Percentiles rank a stretch among this genome's conserved stretches.
phyloP scores from a whole-genome alignment of 2,888 invertebrate species.

The Arctia plantaginis region DNA sequence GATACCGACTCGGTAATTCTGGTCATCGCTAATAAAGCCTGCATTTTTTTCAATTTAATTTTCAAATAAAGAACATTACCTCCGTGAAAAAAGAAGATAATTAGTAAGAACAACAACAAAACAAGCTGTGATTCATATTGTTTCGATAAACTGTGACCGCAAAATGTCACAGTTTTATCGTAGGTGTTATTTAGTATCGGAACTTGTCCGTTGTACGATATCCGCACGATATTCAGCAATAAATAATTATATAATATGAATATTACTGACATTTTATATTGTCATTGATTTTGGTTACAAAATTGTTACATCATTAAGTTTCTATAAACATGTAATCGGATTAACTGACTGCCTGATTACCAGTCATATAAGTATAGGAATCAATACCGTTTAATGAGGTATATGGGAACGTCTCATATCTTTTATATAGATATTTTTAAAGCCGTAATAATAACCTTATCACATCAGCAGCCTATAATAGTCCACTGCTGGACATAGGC shows the following conservation, averaged over 20 bases:
- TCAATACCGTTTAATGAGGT: not conserved
- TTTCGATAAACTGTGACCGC: conserved; percentile 17
- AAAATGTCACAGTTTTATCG: conserved; percentile 11
- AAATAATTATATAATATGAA: not conserved
- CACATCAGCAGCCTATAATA: too few relatives aligned
- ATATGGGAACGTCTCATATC: not conserved
- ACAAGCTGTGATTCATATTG: conserved; percentile 15
- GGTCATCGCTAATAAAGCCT: too few relatives aligned
- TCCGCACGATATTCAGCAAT: conserved; percentile 6
- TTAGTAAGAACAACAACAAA: not conserved
- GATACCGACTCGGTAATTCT: too few relatives aligned
- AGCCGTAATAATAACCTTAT: not conserved
- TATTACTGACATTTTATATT: not conserved
- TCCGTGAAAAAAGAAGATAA: not conserved
- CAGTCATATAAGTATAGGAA: not conserved
- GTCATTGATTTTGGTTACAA: not conserved
- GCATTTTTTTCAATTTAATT: not conserved
- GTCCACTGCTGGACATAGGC: too few relatives aligned
- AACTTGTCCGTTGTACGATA: conserved; percentile 51
- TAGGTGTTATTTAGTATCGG: conserved; percentile 38
- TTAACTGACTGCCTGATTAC: not conserved
- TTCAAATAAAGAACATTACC: not conserved
- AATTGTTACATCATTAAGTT: not conserved
- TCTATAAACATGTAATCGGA: not conserved
- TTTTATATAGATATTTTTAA: not conserved